These are phyloP conservation scores for Athalia circularis DNA, from an alignment of 2,888 invertebrate species.

Conservation along the genomic window DNA sequence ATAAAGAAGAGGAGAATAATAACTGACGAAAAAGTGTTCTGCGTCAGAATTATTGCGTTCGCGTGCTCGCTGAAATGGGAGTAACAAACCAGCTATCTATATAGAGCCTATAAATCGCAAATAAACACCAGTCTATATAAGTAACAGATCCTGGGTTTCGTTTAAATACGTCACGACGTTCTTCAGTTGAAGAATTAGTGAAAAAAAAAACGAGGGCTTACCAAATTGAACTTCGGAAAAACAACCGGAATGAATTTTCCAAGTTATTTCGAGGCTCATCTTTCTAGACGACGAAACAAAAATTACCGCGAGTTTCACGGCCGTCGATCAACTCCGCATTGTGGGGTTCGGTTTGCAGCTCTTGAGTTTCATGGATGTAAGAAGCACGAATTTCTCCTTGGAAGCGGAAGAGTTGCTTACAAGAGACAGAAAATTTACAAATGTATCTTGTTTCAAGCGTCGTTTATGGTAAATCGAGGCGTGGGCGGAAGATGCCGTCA, in stretches of 20 bases:
- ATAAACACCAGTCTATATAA: constrained; percentile 1
- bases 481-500: not conserved
- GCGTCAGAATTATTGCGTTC: constrained; percentile 31
- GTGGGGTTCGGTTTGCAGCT: not conserved
- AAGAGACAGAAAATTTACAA: constrained; percentile 3
- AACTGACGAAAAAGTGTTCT: constrained; percentile 4
- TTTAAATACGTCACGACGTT: not conserved
- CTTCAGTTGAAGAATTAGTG: not conserved
- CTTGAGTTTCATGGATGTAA: constrained; percentile 7
- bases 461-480: constrained; percentile 3
- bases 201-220: too few relatives aligned
- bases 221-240: too few relatives aligned
- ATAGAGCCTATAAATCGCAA: constrained; percentile 13
- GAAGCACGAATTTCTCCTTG: not conserved
- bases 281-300: not conserved
- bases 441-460: not conserved
- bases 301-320: not conserved
- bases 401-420: not conserved
- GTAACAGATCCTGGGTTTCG: not conserved
- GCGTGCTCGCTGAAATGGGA: constrained; percentile 29
- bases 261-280: too few relatives aligned
- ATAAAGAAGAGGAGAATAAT: not conserved
- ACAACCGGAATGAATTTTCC: too few relatives aligned
- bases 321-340: not conserved
- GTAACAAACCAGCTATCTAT: not conserved